Evolutionary conservation across 2,888 invertebrate species (phyloP).

Genomic region (Atethmia centrago): DNA sequence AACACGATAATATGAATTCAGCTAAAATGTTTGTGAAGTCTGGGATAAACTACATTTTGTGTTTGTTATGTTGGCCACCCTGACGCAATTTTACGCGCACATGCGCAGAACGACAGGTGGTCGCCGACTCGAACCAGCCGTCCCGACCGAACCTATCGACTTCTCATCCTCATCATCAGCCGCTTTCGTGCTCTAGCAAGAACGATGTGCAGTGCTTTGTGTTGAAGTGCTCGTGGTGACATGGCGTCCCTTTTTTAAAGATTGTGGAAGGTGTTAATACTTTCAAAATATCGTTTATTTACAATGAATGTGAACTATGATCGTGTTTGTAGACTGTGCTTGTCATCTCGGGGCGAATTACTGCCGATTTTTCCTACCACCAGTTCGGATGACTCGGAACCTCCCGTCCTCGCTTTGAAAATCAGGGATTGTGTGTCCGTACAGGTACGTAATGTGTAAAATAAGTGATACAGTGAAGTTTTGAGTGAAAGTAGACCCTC

Average conservation of each 20-base stretch:
- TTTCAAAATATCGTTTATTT: constrained; percentile 85
- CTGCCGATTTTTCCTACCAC: constrained; percentile 91
- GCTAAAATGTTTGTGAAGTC: constrained; percentile 73
- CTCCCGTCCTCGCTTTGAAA: constrained; percentile 91
- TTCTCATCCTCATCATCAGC: constrained; percentile 91
- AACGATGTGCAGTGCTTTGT: constrained; percentile 90
- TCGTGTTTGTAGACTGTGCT: constrained; percentile 92
- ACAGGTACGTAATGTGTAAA: constrained; percentile 90
- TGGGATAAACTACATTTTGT: constrained; percentile 75
- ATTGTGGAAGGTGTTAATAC: constrained; percentile 80
- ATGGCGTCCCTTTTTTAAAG: constrained; percentile 88
- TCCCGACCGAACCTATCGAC: constrained; percentile 89
- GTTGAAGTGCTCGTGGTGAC: constrained; percentile 90
- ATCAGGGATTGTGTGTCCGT: constrained; percentile 92
- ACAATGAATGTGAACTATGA: constrained; percentile 90
- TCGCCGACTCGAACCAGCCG: constrained; percentile 89
- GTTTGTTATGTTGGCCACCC: constrained; percentile 81
- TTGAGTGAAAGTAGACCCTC: constrained; percentile 90
- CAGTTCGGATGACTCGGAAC: constrained; percentile 89
- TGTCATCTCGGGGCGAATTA: constrained; percentile 91
- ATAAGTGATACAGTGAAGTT: constrained; percentile 81
- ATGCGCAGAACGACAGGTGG: constrained; percentile 91
- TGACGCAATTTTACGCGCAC: constrained; percentile 89
- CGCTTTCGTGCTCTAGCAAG: constrained; percentile 90
- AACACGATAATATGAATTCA: not conserved